Base-by-base conservation (phyloP, 2,797 vertebrate species). In the Sciaenops ocellatus region DNA sequence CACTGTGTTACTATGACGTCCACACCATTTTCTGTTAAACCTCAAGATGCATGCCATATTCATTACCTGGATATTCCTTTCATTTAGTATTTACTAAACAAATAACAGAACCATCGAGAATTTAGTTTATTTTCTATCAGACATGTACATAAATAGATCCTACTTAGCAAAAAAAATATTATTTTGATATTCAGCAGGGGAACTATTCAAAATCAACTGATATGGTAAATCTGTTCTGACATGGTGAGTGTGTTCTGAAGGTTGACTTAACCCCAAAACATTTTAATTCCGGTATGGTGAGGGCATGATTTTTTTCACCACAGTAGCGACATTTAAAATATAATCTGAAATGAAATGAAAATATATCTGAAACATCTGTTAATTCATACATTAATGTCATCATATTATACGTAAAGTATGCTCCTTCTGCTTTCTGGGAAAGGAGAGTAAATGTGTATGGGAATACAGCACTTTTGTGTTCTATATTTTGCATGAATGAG, bases 361-460 rank as follows among this genome's bases (percentile, higher is more conserved):
- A 2, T 9, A 38, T 38, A 38, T 38, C 34, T 26, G 22, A 57
- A 46, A 26, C 46, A 28, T 59, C 0, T 24, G 16, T 57, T 5
- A 38, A 10, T 48, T 71, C 3, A 44, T 24, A 61, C 1, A 0
- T 18, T 54, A 6, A 6, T 68, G 30, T 26, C 6, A 9, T 47
- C 3, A 26, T 16, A 47, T 44, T 8, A 13, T 42, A 20, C 22
- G 15, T 67, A 9, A 47, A 24, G 3, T 76, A 48, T 73, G 4
- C 64, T 9, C n/a, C 5, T 57, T 73, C 28, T 72, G 24, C n/a
- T 63, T 75, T 54, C 56, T 65, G 51, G 60, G n/a, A 54, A 82
- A 86, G 61, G 70, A 84, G 80, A 87, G 84, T 56, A 89, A 87
- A 87, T 89, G 71, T 87, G 75, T 77, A 78, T 18, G 1, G 2